Evolutionary conservation across 92 coral and sea anemone genomes (phyloP), one percentile per base, ranked within the genome.

Genomic region (Umimayanthus chanpuru): DNA sequence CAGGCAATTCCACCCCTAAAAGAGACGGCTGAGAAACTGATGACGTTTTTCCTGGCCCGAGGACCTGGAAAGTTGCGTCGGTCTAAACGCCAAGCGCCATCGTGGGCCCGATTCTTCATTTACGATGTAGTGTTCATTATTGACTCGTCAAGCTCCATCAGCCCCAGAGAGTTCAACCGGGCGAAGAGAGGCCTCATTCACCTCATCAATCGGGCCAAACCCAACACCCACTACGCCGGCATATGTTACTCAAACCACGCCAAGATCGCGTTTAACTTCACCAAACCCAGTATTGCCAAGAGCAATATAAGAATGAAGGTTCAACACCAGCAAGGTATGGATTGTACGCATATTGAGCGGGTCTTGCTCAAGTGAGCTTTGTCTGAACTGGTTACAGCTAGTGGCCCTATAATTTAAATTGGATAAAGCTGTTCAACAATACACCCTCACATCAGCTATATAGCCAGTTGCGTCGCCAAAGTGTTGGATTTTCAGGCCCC

Each of bases 71-170:
- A 72, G 26, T 78, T 71, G 36, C 84, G 84, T 5, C 58, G 87
- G 16, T 21, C 64, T 8, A 83, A 83, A 32, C 76, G 87, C 6
- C 87, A 83, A 26, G 87, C 40, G 20, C 67, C 87, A 25, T 70
- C 87, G 44, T 67, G 87, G 87, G 20, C 67, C 6, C 47, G 61
- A 25, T 83, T 9, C 16, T 82, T 82, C 29, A 16, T 44, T 43
- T 83, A 83, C 78, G 87, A 83, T 44, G 67, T 83, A 28, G 87
- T 83, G 43, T 83, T 83, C 21, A 43, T 83, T 11, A 32, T 83
- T 18, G 87, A 83, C 78, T 55, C 87, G 15, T 83, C 87, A 16
- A 83, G 87, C 36, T 83, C 87, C 77, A 83, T 83, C 30, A 70
- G n/a, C 10, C 87, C 64, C 8, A 30, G 18, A 28, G 87, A 83